Evolutionary conservation across 2,113 vertebrate species (phyloP).

Genomic region (Mionectes macconnelli): DNA sequence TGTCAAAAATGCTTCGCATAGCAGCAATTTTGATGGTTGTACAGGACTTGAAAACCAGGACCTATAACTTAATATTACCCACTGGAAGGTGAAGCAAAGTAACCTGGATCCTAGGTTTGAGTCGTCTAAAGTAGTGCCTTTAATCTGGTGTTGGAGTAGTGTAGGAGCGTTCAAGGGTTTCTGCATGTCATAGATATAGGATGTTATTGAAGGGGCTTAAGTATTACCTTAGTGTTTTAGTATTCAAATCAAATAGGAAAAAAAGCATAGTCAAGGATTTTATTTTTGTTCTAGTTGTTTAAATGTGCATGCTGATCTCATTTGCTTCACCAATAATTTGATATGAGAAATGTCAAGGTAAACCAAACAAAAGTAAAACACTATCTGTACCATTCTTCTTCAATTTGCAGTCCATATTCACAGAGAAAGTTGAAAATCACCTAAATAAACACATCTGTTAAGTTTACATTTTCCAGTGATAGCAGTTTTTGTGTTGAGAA

Average conservation of each 20-base stretch:
- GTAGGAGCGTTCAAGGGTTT: not conserved
- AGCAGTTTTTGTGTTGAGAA: constrained; percentile 44
- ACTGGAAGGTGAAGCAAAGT: not conserved
- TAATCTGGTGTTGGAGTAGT: not conserved
- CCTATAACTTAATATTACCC: not conserved
- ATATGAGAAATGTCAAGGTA: not conserved
- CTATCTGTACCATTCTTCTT: not conserved
- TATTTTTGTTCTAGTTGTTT: not conserved
- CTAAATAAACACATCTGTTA: constrained; percentile 62
- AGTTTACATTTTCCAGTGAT: constrained; percentile 54
- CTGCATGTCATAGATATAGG: not conserved
- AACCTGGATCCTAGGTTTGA: not conserved
- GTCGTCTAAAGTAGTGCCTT: not conserved
- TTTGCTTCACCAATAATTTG: not conserved
- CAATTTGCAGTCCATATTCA: not conserved
- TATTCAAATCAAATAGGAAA: not conserved
- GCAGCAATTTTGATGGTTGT: not conserved
- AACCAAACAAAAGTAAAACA: constrained; percentile 18
- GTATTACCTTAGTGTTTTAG: not conserved
- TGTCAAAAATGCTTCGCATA: not conserved
- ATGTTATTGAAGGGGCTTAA: not conserved
- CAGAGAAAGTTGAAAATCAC: constrained; percentile 16
- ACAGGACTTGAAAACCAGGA: not conserved
- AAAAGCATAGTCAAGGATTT: not conserved
- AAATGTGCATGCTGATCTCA: not conserved